Evolutionary conservation across 2,888 invertebrate species (phyloP), one percentile per base, ranked within the genome.

Genomic region (Harpalus rubripes): DNA sequence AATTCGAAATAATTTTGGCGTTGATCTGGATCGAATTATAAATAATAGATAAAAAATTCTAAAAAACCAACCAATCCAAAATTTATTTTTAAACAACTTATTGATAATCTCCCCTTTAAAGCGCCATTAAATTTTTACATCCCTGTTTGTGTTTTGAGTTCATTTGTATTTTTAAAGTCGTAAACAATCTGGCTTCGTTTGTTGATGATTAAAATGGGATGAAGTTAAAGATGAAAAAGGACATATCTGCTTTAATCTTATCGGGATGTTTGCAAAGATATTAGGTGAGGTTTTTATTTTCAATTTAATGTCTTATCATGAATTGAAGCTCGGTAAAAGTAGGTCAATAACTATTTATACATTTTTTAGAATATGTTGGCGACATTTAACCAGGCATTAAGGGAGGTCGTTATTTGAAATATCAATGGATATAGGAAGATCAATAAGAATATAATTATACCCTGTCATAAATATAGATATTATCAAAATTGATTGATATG

Each of bases 211-310:
- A 74, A 74, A 74, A 74, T 44, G 44, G 44, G 72, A 44, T 74
- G 72, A 74, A 10, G 8, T 74, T 44, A 12, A 18, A 74, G 72
- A 74, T 44, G 72, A 78, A 78, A 78, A 78, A 59, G 65, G 63
- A 63, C 26, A 81, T 18, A 81, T 81, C 81, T 6, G 44, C 81
- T 81, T 81, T 81, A 81, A 81, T 44, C 81, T 81, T 65, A 81
- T 81, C 65, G 65, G 44, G 52, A 81, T 81, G 63, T 81, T 81
- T 81, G 32, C 78, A 26, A 78, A 78, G 78, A 78, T 58, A 58
- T 78, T 78, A 78, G 78, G 26, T 78, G 56, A 78, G 78, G 78
- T 58, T 78, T 78, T 78, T 58, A 78, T 78, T 78, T 78, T 58
- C 78, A 78, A 78, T 78, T 78, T 78, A 58, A 78, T 78, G 58